phyloP scores from a whole-genome alignment of 2,797 vertebrate species.

The Sebastes steindachneri region DNA sequence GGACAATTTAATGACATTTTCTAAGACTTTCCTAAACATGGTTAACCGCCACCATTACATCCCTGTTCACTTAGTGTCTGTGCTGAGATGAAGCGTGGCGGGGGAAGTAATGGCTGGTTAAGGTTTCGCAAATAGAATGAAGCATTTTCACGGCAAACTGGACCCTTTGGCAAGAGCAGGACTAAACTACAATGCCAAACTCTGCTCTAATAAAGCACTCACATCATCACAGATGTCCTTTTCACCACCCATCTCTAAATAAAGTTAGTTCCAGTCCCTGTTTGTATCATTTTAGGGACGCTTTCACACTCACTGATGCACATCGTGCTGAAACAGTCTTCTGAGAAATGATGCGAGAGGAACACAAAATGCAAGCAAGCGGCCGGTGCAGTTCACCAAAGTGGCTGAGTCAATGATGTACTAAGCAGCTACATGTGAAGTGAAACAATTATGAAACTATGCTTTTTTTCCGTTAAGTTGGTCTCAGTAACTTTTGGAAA shows the following conservation, averaged over 20 bases:
- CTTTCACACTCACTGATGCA: conserved; percentile 61
- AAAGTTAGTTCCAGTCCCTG: conserved; percentile 47
- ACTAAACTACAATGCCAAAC: conserved; percentile 37
- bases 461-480: background rate
- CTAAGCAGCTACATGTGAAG: conserved; percentile 15
- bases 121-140: conserved; percentile 40
- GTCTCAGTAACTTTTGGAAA: background rate
- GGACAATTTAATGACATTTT: conserved; percentile 48
- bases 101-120: conserved; percentile 10
- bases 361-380: conserved; percentile 41
- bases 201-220: conserved; percentile 29
- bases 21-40: conserved; percentile 8
- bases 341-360: conserved; percentile 43
- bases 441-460: background rate
- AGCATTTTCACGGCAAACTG: conserved; percentile 18
- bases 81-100: background rate
- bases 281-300: conserved; percentile 48
- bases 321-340: conserved; percentile 38
- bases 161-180: conserved; percentile 5
- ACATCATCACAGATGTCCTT: conserved; percentile 43
- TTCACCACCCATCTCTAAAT: conserved; percentile 34
- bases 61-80: background rate
- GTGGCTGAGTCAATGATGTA: conserved; percentile 32
- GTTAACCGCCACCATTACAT: background rate
- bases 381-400: conserved; percentile 27